Evolutionary conservation across 2,888 invertebrate species (phyloP).

Genomic region (Aradus depressus): DNA sequence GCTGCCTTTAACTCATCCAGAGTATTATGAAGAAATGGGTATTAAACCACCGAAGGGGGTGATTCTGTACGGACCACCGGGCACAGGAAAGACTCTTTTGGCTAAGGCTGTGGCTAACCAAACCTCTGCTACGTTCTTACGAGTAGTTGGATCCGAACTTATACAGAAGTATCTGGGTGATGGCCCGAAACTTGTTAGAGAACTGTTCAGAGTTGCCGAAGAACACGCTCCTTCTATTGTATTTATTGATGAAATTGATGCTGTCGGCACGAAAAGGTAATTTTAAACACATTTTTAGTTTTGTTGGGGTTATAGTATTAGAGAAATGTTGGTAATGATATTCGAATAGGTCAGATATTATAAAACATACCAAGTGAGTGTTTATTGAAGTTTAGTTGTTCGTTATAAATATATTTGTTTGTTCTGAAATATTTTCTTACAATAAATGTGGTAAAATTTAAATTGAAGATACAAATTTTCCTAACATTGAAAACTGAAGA

Average conservation of each 20-base stretch:
- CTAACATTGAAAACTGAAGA: no score
- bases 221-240: constrained; percentile 99
- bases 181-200: constrained; percentile 95
- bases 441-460: no score
- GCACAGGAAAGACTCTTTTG: constrained; percentile 93
- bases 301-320: no score
- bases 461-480: no score
- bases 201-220: constrained; percentile 97
- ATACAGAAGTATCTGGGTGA: constrained; percentile 99
- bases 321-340: no score
- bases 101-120: constrained; percentile 99
- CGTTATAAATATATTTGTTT: no score
- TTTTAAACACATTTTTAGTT: no score
- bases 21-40: constrained; percentile 99
- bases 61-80: constrained; percentile 94
- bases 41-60: constrained; percentile 99
- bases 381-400: no score
- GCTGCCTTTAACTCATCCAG: constrained; percentile 94
- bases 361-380: no score
- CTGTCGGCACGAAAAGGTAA: constrained; percentile 78
- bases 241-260: constrained; percentile 99
- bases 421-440: no score
- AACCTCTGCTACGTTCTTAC: constrained; percentile 95
- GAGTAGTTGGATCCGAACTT: constrained; percentile 98
- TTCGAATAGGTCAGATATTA: no score